Evolutionary conservation across 2,888 invertebrate genomes (phyloP), one percentile per base, ranked within the genome.

Genomic region (Caenorhabditis panamensis): DNA sequence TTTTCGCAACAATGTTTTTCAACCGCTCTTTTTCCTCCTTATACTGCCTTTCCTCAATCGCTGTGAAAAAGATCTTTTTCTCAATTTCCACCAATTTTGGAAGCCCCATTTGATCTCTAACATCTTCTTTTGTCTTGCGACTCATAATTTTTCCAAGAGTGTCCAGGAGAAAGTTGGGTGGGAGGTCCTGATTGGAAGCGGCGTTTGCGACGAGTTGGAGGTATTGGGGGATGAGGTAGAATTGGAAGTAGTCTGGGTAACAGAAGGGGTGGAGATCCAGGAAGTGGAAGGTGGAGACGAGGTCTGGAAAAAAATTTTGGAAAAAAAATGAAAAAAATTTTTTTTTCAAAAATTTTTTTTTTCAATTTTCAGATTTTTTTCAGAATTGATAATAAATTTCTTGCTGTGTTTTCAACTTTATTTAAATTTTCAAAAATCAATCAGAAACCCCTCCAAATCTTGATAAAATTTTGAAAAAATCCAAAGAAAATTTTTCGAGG

Each of bases 41-140:
- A 41, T 95, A 95, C 89, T 94, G 95, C 84, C 94, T 93, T 78
- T 94, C 93, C 91, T 95, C 95, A 0, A 95, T 93, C 4, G 94
- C 94, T n/a, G 94, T 93, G 88, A 95, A 94, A 49, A 93, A 92
- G 53, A 94, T 88, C 91, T 93, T 93, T 90, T 94, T 93, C 6
- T 93, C 90, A 53, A 92, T 86, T 69, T 93, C 92, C 0, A 92
- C 92, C 91, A 94, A 94, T n/a, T 92, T 91, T 0, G 95, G 95
- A 79, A 95, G 93, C 59, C 93, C 92, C 58, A 95, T 28, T 49
- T 84, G 94, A 80, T 94, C 92, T 47, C 93, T 88, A 1, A 95
- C 94, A 89, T 94, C 93, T 5, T 92, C 91, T 91, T 95, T 95
- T 44, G 93, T 92, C 13, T 94, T 94, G 61, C 95, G 92, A 95